Conservation (phyloP, 2,888 invertebrate species). For the Pemphredon lugubris region DNA sequence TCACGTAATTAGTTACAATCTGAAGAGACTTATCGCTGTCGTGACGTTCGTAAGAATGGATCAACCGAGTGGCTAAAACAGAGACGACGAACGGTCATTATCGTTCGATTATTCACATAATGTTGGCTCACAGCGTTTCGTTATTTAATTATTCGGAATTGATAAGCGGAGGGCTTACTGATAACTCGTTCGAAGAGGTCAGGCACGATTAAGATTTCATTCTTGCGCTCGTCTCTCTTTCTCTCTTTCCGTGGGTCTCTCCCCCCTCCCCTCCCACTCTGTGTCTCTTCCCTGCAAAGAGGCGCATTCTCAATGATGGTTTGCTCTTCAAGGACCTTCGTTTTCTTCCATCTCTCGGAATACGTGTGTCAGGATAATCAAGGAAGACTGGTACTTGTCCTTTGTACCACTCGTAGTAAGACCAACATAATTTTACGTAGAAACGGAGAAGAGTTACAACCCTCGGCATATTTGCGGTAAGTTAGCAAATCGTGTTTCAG, state of each 20-base stretch:
- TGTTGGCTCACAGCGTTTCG: constrained; percentile 69
- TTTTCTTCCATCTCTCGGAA: constrained; percentile 31
- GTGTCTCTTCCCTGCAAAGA: constrained; percentile 29
- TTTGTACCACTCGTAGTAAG: constrained; percentile 27
- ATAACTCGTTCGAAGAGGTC: constrained; percentile 72
- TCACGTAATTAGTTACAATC: constrained; percentile 3
- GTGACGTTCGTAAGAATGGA: constrained; percentile 10
- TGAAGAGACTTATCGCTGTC: not conserved
- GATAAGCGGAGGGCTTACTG: constrained; percentile 72
- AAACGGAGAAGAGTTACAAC: constrained; percentile 10
- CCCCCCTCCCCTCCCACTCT: constrained; percentile 16
- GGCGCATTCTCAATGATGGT: constrained; percentile 55
- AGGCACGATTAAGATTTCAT: constrained; percentile 72
- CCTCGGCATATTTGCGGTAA: not conserved
- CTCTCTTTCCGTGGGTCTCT: constrained; percentile 22
- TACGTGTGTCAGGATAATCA: constrained; percentile 45
- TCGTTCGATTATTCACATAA: constrained; percentile 74
- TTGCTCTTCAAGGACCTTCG: constrained; percentile 49
- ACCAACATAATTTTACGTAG: constrained; percentile 11
- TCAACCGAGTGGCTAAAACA: constrained; percentile 40
- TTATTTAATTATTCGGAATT: constrained; percentile 76
- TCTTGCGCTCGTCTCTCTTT: constrained; percentile 45
- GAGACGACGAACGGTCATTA: constrained; percentile 55
- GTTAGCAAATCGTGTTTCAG: not conserved
- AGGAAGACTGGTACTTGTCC: constrained; percentile 58